Base-by-base conservation (phyloP, 2,797 vertebrate genomes). In the Amblyopsis hoosieri region DNA sequence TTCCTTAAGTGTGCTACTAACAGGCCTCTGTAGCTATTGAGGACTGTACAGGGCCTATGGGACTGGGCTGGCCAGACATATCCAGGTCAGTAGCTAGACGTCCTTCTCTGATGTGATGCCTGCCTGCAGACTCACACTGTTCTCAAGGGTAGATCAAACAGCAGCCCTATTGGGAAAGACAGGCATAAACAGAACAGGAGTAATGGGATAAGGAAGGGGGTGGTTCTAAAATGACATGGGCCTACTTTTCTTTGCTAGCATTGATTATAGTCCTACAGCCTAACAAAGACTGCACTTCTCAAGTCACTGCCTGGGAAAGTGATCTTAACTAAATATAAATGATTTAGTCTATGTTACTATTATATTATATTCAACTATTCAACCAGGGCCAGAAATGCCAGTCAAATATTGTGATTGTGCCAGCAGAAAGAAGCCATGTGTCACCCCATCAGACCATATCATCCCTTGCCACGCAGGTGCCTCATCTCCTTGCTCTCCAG, bases 401-500 rank as follows among this genome's bases (percentile, higher is more conserved):
- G 12, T 12, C n/a, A 12, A 4, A 4, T 5, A 12, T 8, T 48
- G 47, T 48, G 47, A 48, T 12, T 48, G 47, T 12, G 47, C 47
- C 37, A 60, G 17, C 45, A 54, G 57, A 17, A 17, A 33, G 46
- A 12, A 6, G 62, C 71, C 70, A 74, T 45, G 15, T 3, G 23
- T 60, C 62, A 29, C n/a, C 13, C 62, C 50, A 17, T 23, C 67
- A 61, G 23, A 42, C 52, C n/a, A 50, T 55, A 60, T 71, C 72
- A 78, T 62, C 59, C 49, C 15, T 71, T 62, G 71, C 60, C 61
- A 61, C 85, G 80, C 85, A 86, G 84, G 77, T 90, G 85, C 73
- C 60, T 37, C 48, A 70, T 8, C 46, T 52, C 66, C 7, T 62
- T 57, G 49, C 53, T 45, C 68, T 62, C 59, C 69, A 63, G 69